Conservation (phyloP, 2,797 vertebrate genomes). For the Pangasius macronema region DNA sequence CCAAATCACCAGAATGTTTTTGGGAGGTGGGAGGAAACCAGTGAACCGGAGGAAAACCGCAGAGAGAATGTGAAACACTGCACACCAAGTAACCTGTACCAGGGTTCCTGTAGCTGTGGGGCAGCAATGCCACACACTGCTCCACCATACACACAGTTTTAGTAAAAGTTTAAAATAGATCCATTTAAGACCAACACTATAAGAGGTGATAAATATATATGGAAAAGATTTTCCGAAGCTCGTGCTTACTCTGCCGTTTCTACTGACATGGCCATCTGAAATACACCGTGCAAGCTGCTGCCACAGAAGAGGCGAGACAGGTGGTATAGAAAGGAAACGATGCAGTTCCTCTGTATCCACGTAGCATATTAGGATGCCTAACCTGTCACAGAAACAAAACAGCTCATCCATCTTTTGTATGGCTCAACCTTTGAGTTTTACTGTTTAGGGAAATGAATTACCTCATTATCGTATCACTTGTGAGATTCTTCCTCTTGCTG, state of each 20-base stretch:
- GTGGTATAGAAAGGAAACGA: conserved; percentile 70
- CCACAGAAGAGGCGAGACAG: conserved; percentile 74
- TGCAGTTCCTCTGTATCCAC: conserved; percentile 80
- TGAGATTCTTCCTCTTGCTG: conserved; percentile 74
- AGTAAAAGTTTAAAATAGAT: background rate
- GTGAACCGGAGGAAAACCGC: background rate
- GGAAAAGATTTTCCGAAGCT: background rate
- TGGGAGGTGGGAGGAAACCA: background rate
- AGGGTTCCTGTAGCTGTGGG: background rate
- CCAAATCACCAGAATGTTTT: background rate
- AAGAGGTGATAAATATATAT: background rate
- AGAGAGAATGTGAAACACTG: background rate
- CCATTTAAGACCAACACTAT: background rate
- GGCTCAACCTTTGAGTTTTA: background rate
- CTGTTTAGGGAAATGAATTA: conserved; percentile 52
- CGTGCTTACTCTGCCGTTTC: conserved; percentile 78
- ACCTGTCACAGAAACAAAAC: conserved; percentile 66
- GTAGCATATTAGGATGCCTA: conserved; percentile 84
- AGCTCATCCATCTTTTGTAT: background rate
- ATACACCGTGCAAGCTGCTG: conserved; percentile 81
- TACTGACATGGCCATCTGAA: conserved; percentile 77
- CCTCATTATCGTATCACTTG: conserved; percentile 77
- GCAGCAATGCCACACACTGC: background rate
- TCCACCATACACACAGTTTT: background rate
- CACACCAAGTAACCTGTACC: background rate